These are phyloP conservation scores for Oedothorax gibbosus DNA, from an alignment of 1,140 invertebrate species.

Conservation along the genomic window DNA sequence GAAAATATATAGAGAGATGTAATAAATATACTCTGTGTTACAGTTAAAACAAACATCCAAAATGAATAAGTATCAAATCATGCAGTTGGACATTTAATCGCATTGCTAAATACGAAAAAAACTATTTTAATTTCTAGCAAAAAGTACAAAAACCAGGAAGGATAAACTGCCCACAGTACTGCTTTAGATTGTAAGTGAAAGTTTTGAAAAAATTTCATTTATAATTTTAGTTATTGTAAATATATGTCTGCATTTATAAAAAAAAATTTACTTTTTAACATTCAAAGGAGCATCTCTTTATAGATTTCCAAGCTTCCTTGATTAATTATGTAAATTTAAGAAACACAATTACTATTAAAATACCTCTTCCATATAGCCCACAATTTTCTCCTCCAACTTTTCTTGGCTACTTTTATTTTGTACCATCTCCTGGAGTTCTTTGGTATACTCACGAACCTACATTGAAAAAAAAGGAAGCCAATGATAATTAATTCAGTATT, in stretches of 20 bases:
- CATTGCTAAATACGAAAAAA: not conserved
- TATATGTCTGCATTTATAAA: too few relatives aligned
- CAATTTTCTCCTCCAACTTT: constrained; percentile 74
- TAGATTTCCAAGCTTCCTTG: too few relatives aligned
- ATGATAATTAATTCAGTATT: too few relatives aligned
- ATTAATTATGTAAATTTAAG: too few relatives aligned
- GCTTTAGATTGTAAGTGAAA: too few relatives aligned
- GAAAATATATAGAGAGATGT: not conserved
- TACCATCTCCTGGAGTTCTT: constrained; percentile 76
- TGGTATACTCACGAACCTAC: constrained; percentile 84
- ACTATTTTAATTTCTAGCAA: too few relatives aligned
- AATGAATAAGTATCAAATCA: not conserved
- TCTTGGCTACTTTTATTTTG: constrained; percentile 71
- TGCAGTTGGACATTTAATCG: not conserved
- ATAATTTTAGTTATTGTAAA: too few relatives aligned
- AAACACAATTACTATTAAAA: not conserved
- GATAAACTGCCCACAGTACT: too few relatives aligned
- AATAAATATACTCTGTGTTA: not conserved
- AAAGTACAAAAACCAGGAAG: too few relatives aligned
- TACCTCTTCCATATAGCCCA: constrained; percentile 76
- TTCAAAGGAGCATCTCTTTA: too few relatives aligned
- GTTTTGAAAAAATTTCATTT: too few relatives aligned
- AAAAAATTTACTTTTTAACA: too few relatives aligned
- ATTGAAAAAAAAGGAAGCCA: constrained; percentile 61
- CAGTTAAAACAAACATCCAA: not conserved